Conservation (phyloP, 1,140 invertebrate genomes). For the Magallana gigas region DNA sequence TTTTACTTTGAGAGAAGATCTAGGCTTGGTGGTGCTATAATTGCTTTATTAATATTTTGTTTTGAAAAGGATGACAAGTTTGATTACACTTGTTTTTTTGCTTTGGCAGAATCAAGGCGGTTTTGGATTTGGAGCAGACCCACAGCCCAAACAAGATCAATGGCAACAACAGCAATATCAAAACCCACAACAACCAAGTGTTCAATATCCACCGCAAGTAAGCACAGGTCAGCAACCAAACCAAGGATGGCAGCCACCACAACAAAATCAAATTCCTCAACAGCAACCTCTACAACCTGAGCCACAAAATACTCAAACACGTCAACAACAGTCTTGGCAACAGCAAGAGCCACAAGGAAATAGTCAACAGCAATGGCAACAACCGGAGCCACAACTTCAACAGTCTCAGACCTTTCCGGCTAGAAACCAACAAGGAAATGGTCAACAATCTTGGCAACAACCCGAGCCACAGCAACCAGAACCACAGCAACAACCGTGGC, state of each 20-base stretch:
- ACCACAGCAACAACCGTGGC: background rate
- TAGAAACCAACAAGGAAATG: background rate
- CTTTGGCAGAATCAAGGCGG: background rate
- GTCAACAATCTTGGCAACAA: background rate
- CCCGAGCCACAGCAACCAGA: background rate
- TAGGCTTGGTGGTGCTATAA: too few species aligned
- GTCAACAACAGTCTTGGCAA: background rate
- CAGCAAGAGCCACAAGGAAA: background rate
- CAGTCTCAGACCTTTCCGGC: too few species aligned
- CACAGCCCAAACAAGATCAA: background rate
- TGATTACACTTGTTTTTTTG: too few species aligned
- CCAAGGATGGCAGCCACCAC: background rate
- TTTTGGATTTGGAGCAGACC: slow-evolving; percentile 10
- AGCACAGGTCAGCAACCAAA: background rate
- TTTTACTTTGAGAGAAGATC: too few species aligned
- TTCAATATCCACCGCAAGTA: background rate
- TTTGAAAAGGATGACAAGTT: too few species aligned
- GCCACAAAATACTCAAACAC: background rate
- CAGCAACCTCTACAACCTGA: background rate
- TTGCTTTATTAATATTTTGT: too few species aligned
- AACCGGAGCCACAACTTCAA: background rate
- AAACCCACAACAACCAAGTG: background rate
- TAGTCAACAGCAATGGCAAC: background rate
- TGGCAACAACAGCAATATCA: slow-evolving; percentile 6
- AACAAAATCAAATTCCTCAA: background rate